A percentile compares a stretch with the other conserved stretches of the same genome.
These are phyloP conservation scores for Cetonia aurata DNA, from an alignment of 2,888 invertebrate genomes.

Conservation along the genomic window DNA sequence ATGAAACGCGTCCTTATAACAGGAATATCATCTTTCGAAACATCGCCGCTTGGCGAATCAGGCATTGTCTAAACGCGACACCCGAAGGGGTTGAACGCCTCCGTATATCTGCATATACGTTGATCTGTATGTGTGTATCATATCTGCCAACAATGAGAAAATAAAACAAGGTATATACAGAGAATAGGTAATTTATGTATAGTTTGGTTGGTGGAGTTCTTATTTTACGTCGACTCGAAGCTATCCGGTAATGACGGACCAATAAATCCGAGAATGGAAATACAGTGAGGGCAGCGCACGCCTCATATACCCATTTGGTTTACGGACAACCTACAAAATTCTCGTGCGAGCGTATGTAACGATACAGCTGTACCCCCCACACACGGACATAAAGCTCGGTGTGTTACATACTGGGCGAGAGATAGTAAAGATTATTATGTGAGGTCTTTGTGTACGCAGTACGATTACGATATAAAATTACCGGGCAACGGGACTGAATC, in stretches of 20 bases:
- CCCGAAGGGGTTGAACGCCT: constrained; percentile 32
- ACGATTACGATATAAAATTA: too few relatives aligned
- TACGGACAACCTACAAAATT: constrained; percentile 48
- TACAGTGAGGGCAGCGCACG: constrained; percentile 32
- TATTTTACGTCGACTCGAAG: constrained; percentile 36
- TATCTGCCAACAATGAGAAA: constrained; percentile 22
- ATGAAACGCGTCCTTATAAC: constrained; percentile 35
- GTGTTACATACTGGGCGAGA: constrained; percentile 1
- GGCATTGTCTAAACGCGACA: constrained; percentile 41
- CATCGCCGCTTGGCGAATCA: constrained; percentile 44
- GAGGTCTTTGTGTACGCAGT: too few relatives aligned
- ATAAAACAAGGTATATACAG: constrained; percentile 18
- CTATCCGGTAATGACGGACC: constrained; percentile 29
- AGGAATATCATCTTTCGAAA: constrained; percentile 51
- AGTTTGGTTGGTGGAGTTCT: constrained; percentile 1
- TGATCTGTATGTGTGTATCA: background rate
- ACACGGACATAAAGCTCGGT: constrained; percentile 47
- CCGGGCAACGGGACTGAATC: too few relatives aligned
- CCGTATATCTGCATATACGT: background rate
- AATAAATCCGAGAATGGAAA: constrained; percentile 40
- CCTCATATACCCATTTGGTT: constrained; percentile 38
- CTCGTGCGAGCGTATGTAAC: constrained; percentile 43
- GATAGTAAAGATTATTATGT: constrained; percentile 33
- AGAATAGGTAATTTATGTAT: constrained; percentile 29
- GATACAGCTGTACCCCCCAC: constrained; percentile 47